These are phyloP conservation scores for Copsychus sechellarum DNA, from an alignment of 2,113 vertebrate genomes.

Conservation along the genomic window DNA sequence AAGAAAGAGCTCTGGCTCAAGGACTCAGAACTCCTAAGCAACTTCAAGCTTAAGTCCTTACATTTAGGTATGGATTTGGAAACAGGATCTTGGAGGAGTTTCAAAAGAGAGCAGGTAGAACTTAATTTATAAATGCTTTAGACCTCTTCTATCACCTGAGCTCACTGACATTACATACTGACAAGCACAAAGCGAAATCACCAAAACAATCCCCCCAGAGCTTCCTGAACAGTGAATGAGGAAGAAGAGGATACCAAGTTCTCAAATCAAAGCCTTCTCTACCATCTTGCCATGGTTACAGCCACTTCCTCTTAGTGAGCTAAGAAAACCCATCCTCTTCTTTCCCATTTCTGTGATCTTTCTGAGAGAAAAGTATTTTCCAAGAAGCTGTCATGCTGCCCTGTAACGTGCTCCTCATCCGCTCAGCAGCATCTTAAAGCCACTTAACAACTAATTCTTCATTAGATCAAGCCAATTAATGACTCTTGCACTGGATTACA, in stretches of 20 bases:
- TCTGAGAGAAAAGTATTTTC: not conserved
- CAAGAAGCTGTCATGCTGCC: not conserved
- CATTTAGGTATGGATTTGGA: not conserved
- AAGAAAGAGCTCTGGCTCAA: not conserved
- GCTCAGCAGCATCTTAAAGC: not conserved
- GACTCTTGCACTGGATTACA: not conserved
- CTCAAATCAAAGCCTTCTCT: not conserved
- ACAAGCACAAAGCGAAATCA: not conserved
- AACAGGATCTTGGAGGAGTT: not conserved
- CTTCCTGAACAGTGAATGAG: accelerated
- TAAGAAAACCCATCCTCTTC: not conserved
- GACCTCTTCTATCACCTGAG: not conserved
- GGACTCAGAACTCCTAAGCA: not conserved
- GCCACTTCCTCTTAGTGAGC: not conserved
- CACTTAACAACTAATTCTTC: not conserved
- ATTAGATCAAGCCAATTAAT: not conserved
- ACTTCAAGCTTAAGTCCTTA: not conserved
- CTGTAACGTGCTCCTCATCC: not conserved
- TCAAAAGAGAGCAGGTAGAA: not conserved
- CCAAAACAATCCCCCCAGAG: not conserved
- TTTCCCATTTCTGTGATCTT: not conserved
- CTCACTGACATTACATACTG: not conserved
- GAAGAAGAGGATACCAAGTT: not conserved
- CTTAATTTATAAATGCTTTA: not conserved
- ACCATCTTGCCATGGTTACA: not conserved